These are phyloP conservation scores for Busseola fusca DNA, from an alignment of 2,888 invertebrate species.

Conservation along the genomic window DNA sequence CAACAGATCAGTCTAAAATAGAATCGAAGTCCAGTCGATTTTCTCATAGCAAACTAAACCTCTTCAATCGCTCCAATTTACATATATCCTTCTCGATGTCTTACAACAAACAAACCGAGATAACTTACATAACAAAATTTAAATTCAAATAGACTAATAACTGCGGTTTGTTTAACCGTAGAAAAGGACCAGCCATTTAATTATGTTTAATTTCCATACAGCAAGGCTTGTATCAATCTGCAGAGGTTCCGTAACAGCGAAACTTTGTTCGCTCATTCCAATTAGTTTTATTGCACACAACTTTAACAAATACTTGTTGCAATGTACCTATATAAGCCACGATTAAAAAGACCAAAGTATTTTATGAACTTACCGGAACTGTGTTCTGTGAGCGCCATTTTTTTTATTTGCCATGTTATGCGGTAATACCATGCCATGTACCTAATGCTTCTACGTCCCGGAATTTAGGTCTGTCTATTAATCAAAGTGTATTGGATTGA, in stretches of 20 bases:
- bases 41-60: background rate
- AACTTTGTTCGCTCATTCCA: conserved; percentile 40
- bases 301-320: conserved; percentile 46
- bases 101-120: conserved; percentile 23
- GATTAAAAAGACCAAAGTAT: conserved; percentile 23
- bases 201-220: conserved; percentile 61
- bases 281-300: conserved; percentile 51
- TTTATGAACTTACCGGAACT: conserved; percentile 34
- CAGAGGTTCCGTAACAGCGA: conserved; percentile 43
- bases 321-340: conserved; percentile 32
- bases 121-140: conserved; percentile 51
- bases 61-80: conserved; percentile 20
- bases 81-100: conserved; percentile 8
- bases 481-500: conserved; percentile 55
- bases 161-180: conserved; percentile 40
- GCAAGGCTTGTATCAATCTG: conserved; percentile 43
- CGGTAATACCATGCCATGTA: conserved; percentile 41
- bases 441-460: conserved; percentile 43
- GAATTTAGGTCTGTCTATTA: conserved; percentile 55
- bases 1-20: too few species aligned
- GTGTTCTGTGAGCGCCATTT: conserved; percentile 3
- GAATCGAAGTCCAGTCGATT: background rate
- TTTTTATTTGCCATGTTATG: conserved; percentile 28
- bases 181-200: conserved; percentile 55
- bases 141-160: conserved; percentile 55